These are phyloP conservation scores for Leptinotarsa lineolata DNA, from an alignment of 1,140 invertebrate genomes.

Conservation along the genomic window DNA sequence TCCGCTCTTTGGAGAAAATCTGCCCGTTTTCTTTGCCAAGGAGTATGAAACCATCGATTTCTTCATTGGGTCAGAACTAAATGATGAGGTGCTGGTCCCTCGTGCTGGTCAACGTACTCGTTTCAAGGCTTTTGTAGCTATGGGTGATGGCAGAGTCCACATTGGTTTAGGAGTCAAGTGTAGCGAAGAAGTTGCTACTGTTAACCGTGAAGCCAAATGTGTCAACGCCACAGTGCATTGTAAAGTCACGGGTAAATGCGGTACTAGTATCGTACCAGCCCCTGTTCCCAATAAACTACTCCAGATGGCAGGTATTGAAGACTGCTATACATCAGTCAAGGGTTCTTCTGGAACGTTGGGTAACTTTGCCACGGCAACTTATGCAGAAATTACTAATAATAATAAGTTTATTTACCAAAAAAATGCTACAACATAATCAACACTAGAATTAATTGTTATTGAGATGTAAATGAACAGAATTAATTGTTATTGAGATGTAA, in stretches of 20 bases:
- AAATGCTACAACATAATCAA: too few relatives aligned
- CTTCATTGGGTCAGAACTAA: constrained; percentile 88
- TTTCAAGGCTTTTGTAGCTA: constrained; percentile 95
- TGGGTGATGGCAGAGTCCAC: constrained; percentile 97
- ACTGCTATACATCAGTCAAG: constrained; percentile 95
- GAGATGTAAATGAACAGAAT: too few relatives aligned
- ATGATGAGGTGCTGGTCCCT: constrained; percentile 99
- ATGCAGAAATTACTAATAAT: too few relatives aligned
- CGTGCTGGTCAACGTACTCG: constrained; percentile 98
- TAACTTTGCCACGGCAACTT: constrained; percentile 99
- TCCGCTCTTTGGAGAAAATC: constrained; percentile 96
- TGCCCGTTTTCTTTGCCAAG: constrained; percentile 98
- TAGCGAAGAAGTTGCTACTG: constrained; percentile 99
- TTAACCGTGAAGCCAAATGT: constrained; percentile 99
- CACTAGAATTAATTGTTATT: too few relatives aligned
- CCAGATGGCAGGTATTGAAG: too few relatives aligned
- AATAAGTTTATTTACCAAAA: too few relatives aligned
- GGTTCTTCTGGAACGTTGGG: constrained; percentile 97
- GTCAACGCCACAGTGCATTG: constrained; percentile 99
- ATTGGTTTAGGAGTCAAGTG: constrained; percentile 99
- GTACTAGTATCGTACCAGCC: constrained; percentile 99
- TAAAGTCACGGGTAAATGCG: constrained; percentile 99
- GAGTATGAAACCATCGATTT: constrained; percentile 99
- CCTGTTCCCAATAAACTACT: constrained; percentile 98
- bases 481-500: too few relatives aligned